Evolutionary conservation across 2,113 vertebrate species (phyloP).

Genomic region (Thermophis baileyi): DNA sequence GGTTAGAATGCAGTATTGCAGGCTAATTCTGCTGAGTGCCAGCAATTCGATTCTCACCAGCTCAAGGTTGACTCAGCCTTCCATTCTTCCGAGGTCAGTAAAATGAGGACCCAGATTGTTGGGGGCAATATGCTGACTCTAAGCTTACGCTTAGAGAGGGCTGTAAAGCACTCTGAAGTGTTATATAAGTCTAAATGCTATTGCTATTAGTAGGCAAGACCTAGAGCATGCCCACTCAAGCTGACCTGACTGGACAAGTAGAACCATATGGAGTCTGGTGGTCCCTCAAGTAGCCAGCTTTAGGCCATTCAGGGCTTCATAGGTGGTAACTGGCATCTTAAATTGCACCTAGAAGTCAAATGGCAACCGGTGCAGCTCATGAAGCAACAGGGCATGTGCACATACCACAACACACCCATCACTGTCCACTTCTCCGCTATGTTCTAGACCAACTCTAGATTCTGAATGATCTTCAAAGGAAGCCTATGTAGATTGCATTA

Average conservation of each 20-base stretch:
- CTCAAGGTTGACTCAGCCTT: too few relatives aligned
- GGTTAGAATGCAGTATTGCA: too few relatives aligned
- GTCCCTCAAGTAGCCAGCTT: neutral
- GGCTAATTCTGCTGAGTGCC: too few relatives aligned
- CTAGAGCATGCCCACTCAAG: neutral
- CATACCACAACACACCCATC: neutral
- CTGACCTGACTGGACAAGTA: neutral
- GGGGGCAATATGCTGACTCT: too few relatives aligned
- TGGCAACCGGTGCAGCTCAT: neutral
- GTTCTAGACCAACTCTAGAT: neutral
- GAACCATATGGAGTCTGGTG: neutral
- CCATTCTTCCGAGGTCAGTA: too few relatives aligned
- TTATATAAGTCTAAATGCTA: too few relatives aligned
- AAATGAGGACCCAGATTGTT: too few relatives aligned
- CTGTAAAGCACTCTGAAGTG: too few relatives aligned
- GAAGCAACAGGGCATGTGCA: neutral
- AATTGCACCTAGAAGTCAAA: neutral
- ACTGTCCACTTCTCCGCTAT: neutral
- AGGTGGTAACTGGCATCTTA: neutral
- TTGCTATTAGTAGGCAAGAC: neutral
- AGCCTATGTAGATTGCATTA: neutral
- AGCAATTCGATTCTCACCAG: too few relatives aligned
- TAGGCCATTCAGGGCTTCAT: neutral
- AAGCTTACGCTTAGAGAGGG: too few relatives aligned
- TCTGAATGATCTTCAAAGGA: neutral